Base-by-base conservation (phyloP, 2,888 invertebrate genomes). In the Rosalia funebris region DNA sequence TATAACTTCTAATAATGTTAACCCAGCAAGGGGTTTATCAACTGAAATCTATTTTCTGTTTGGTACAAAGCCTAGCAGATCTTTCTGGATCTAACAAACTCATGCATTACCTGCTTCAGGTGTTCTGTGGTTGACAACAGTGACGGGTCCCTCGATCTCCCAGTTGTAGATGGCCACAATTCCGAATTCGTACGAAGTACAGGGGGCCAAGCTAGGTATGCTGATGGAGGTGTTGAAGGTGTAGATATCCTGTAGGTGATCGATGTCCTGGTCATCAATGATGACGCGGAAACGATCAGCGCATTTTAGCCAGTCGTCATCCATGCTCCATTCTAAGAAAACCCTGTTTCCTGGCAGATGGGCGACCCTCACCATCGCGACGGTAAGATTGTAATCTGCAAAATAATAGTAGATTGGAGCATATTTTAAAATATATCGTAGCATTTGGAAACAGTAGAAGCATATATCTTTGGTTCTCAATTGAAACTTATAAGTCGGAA, bases 141-240 rank as follows among this genome's bases (percentile, higher is more conserved):
- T 34, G 11, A 34, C 11, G 5, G 34, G 34, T n/a, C 34, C 34
- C 11, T 34, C 34, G 34, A 34, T 34, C 10, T 2, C 5, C 34
- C 34, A 34, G 34, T 34, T 45, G 31, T 45, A 25, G 31, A 45
- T 45, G 9, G 45, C 45, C 14, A 20, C 31, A 12, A 45, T 31
- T 3, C 45, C 45, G 9, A 45, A 31, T 14, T 31, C 25, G 31
- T 45, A 45, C 1, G 14, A 7, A 11, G 45, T 45, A 15, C 45
- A 45, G 9, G 45, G 45, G 7, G 45, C 16, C 25, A 45, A n/a
- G 31, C 10, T n/a, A 5, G 34, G 34, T 7, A 34, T 34, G 34
- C 2, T n/a, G 11, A 34, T 34, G 2, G 34, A 34, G 11, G 34
- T 34, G 10, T 34, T n/a, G 34, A 34, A 34, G 10, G 34, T 34